Base-by-base conservation (phyloP, 2,888 invertebrate species). In the Leistus spinibarbis region DNA sequence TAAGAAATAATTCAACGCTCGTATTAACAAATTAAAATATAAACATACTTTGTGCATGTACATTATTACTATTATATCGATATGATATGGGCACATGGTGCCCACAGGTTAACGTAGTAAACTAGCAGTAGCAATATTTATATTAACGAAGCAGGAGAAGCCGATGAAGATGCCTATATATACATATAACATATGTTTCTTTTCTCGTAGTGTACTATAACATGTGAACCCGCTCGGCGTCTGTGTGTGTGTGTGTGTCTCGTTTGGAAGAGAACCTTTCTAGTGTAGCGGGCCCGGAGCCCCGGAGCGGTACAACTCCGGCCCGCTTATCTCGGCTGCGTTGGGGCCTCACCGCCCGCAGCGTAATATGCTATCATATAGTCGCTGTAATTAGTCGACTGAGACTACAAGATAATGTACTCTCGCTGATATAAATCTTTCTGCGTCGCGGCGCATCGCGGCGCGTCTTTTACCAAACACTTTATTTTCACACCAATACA, bases 321-420 rank as follows among this genome's bases (percentile, higher is more conserved):
- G 82, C 72, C 72, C 72, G 64, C 54, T 81, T 65, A 65, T 57
- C 54, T 65, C 72, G 40, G 40, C 40, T 40, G 7, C 40, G 40
- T 5, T 40, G 40, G 40, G 40, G 40, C 40, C 40, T 40, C 67
- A 62, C 67, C 66, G 67, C 67, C 74, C 74, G 74, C 74, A 83
- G 87, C 85, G 87, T 87, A 86, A 87, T 86, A 86, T 86, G 86
- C 86, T 86, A 86, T 87, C 86, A 86, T n/a, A n/a, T 87, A 86
- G 86, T 85, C 86, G 82, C 13, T 40, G 86, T 87, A 87, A 87
- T 87, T 87, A 87, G 87, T 85, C 86, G 86, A 85, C 86, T 86
- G 85, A 86, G 86, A 86, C 86, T 87, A 87, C 87, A 87, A 87
- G 87, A 87, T 87, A 87, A 87, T 87, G 86, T 87, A 87, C 87